phyloP scores from a whole-genome alignment of 1,140 invertebrate genomes.

The Dermatophagoides farinae region DNA sequence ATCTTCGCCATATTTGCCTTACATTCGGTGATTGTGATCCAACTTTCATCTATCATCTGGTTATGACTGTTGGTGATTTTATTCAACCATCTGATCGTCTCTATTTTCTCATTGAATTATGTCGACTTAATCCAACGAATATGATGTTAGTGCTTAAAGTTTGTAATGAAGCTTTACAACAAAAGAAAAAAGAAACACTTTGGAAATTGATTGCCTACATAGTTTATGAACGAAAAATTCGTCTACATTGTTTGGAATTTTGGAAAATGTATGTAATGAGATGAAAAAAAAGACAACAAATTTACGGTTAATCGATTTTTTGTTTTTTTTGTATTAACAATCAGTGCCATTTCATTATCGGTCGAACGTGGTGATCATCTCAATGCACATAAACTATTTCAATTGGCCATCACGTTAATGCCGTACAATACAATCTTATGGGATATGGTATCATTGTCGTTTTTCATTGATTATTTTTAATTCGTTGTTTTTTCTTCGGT shows the following conservation, averaged over 20 bases:
- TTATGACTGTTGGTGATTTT: background rate
- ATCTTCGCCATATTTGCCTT: background rate
- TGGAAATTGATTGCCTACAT: constrained; percentile 2
- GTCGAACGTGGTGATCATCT: constrained; percentile 13
- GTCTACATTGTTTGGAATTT: constrained; percentile 5
- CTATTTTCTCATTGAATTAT: constrained; percentile 1
- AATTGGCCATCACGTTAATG: constrained; percentile 6
- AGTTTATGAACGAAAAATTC: constrained; percentile 5
- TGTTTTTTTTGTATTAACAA: no score
- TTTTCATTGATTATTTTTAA: background rate
- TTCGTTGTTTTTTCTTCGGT: background rate
- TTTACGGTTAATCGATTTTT: background rate
- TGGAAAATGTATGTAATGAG: constrained; percentile 8
- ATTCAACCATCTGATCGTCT: background rate
- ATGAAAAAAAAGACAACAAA: background rate
- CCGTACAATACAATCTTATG: constrained; percentile 10
- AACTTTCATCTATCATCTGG: background rate
- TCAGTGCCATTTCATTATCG: constrained; percentile 9
- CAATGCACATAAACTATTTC: constrained; percentile 11
- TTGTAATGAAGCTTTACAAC: background rate
- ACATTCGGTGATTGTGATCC: background rate
- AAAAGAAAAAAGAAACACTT: constrained; percentile 2
- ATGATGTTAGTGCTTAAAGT: background rate
- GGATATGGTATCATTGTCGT: constrained; percentile 7
- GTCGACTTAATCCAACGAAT: background rate